A percentile compares a stretch with the other conserved stretches of the same genome.
Evolutionary conservation across 2,113 vertebrate species (phyloP).

Genomic region (Psilopogon haemacephalus): DNA sequence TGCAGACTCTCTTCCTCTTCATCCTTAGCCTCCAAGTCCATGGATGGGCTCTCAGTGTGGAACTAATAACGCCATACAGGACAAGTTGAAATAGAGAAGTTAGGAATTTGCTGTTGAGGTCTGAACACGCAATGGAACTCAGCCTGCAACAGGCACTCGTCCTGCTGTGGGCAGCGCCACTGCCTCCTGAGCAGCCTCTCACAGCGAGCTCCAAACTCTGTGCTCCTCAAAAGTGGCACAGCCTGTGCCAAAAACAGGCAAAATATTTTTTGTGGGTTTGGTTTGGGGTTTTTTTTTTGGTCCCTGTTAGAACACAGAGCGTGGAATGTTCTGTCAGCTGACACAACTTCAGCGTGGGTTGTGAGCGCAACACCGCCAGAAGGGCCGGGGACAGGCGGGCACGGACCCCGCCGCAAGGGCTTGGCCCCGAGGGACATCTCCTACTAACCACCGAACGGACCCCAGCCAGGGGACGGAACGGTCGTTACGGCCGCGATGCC

Average conservation of each 20-base stretch:
- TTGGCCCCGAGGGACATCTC: background rate
- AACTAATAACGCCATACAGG: background rate
- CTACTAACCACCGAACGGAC: background rate
- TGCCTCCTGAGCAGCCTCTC: background rate
- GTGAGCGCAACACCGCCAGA: accelerated
- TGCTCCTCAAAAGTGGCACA: background rate
- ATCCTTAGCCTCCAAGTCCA: slow-evolving; percentile 91
- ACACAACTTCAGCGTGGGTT: accelerated
- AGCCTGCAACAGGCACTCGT: accelerated
- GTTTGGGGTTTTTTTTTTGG: no score
- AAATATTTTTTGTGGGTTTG: accelerated
- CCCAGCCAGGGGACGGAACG: background rate
- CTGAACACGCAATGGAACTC: background rate
- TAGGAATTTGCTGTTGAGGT: background rate
- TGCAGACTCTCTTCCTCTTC: slow-evolving; percentile 94
- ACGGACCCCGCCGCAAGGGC: background rate
- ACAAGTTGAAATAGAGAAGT: background rate
- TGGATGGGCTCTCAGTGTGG: slow-evolving; percentile 54
- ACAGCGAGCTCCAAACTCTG: background rate
- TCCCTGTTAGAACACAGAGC: accelerated
- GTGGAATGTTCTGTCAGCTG: accelerated
- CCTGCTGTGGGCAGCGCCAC: accelerated
- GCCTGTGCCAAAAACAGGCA: accelerated
- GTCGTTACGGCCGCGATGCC: background rate
- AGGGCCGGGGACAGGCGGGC: background rate